phyloP scores from a whole-genome alignment of 2,888 invertebrate genomes.

The Ophioninae sp. region DNA sequence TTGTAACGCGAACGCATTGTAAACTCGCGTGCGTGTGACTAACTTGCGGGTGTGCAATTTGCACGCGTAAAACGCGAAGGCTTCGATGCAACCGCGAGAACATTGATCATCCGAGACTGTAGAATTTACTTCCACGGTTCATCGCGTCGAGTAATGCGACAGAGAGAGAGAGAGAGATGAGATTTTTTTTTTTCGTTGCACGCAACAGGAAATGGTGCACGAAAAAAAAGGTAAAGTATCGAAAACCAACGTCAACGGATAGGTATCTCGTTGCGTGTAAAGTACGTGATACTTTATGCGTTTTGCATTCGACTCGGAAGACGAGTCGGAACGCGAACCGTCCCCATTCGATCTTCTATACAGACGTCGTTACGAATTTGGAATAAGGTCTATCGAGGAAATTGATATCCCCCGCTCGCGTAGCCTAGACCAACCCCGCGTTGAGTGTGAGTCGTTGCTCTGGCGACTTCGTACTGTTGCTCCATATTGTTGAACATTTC shows the following conservation, averaged over 20 bases:
- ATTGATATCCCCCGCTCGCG: conserved; percentile 83
- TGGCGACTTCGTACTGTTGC: conserved; percentile 97
- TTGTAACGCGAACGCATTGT: not conserved
- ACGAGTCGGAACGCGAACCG: conserved; percentile 12
- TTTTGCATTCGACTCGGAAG: conserved; percentile 6
- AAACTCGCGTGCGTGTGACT: not conserved
- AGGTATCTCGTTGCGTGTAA: not conserved
- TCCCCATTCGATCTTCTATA: conserved; percentile 20
- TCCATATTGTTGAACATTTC: conserved; percentile 97
- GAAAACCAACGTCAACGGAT: not conserved
- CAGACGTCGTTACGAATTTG: not conserved
- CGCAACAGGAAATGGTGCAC: conserved; percentile 6
- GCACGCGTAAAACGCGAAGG: not conserved
- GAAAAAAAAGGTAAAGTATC: not conserved
- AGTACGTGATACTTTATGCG: conserved; percentile 4
- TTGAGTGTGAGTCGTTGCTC: conserved; percentile 98
- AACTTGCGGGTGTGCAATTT: not conserved
- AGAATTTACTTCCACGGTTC: not conserved
- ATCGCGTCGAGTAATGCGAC: not conserved
- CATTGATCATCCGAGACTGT: not conserved
- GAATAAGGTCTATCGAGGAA: conserved; percentile 79
- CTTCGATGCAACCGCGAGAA: not conserved
- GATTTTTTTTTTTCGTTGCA: conserved; percentile 7
- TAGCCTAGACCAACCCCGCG: conserved; percentile 93
- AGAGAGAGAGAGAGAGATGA: not conserved